Conservation (phyloP, 2,888 invertebrate genomes). For the Lasioglossum villosulum region DNA sequence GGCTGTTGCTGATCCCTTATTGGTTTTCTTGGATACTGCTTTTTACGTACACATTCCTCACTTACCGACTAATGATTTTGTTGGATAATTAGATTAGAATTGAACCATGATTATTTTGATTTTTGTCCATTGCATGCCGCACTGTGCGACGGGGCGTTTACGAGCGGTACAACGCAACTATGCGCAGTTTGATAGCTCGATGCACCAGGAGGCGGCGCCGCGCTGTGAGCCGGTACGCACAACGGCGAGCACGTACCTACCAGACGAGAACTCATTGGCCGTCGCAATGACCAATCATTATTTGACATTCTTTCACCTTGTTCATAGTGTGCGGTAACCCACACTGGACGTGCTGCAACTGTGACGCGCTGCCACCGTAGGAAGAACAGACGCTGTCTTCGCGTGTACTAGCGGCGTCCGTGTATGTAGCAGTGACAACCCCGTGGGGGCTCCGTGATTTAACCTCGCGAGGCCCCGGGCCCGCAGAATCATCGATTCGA, state of each 20-base stretch:
- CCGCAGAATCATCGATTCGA: background rate
- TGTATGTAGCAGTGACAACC: conserved; percentile 41
- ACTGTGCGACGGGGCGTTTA: too few species aligned
- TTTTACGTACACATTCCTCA: too few species aligned
- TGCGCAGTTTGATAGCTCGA: conserved; percentile 61
- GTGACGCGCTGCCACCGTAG: conserved; percentile 26
- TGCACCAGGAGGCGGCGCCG: conserved; percentile 80
- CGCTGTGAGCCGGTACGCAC: conserved; percentile 64
- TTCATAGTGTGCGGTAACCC: conserved; percentile 64
- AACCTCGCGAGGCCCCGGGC: conserved; percentile 1
- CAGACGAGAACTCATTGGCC: conserved; percentile 80
- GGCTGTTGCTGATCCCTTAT: too few species aligned
- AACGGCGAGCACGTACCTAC: conserved; percentile 73
- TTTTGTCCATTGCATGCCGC: too few species aligned
- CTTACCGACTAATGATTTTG: too few species aligned
- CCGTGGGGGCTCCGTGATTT: conserved; percentile 46
- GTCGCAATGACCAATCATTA: conserved; percentile 83
- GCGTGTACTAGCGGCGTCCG: conserved; percentile 29
- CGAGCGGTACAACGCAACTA: conserved; percentile 24
- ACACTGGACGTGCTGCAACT: conserved; percentile 49
- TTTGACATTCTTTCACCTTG: conserved; percentile 83
- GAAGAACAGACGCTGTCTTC: conserved; percentile 45
- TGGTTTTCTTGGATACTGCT: too few species aligned
- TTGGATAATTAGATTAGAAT: too few species aligned
- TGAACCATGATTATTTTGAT: too few species aligned